Evolutionary conservation across 2,113 vertebrate species (phyloP), one percentile per base, ranked within the genome.

Genomic region (Sinocyclocheilus rhinocerous): DNA sequence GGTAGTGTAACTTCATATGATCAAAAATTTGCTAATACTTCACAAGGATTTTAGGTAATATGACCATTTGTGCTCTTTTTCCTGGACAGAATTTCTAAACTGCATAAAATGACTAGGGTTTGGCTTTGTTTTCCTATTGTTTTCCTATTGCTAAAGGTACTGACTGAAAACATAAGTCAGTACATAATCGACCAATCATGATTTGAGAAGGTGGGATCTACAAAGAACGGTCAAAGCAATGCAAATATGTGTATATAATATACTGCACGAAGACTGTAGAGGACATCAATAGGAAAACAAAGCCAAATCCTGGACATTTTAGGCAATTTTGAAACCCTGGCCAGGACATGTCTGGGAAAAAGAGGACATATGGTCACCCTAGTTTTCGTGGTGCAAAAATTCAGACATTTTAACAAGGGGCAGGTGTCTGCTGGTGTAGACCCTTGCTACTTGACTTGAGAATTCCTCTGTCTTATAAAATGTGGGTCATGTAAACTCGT

Each of bases 391-490:
- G 26, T 50, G 42, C 33, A 84, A 33, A 59, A 55, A 76, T 84
- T 75, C 20, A 55, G 45, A 57, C 18, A 50, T 78, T 29, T 85
- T 78, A 78, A 78, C 61, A 85, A 79, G 84, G 75, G 26, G 36
- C 63, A 72, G 36, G 82, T 52, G 48, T 76, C 39, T 76, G 15
- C 13, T 26, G 48, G 24, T 55, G 24, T 26, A 45, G 45, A 87
- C 45, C 61, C 48, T 1, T 48, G 33, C 24, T 77, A 42, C 61
- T 57, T 55, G 59, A 45, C 73, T 48, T 67, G 75, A 29, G 36
- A 67, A 79, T 79, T 87, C 75, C 75, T 39, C 18, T n/a, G 42
- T 67, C 86, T 59, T 84, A 55, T 84, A 80, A 87, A 87, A 72
- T 70, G 55, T 83, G 61, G 73, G 61, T 72, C 59, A 50, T 67